These are phyloP conservation scores for Orchestia grillus DNA, from an alignment of 1,140 invertebrate species.

Conservation along the genomic window DNA sequence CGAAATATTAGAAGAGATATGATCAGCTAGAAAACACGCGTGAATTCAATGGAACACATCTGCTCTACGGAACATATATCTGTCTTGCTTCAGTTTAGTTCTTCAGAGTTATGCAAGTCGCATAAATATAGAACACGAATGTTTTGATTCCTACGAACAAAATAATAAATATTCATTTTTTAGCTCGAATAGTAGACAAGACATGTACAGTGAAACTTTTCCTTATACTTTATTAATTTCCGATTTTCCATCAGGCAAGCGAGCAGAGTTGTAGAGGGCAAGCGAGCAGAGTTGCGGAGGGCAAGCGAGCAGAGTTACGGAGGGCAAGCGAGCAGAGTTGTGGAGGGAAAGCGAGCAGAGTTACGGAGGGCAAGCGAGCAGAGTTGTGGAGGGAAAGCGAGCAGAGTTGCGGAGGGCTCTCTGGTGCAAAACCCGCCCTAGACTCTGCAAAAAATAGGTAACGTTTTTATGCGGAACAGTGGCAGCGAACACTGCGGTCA, in stretches of 20 bases:
- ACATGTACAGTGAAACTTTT: background rate
- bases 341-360: background rate
- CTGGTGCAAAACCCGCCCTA: background rate
- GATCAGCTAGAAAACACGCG: background rate
- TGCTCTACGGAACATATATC: background rate
- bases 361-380: background rate
- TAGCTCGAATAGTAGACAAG: background rate
- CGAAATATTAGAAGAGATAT: background rate
- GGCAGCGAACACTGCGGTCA: slow-evolving; percentile 18
- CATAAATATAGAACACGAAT: too few relatives aligned
- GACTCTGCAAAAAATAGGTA: background rate
- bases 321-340: background rate
- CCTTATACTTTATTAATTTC: too few relatives aligned
- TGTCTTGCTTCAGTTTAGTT: background rate
- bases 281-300: background rate
- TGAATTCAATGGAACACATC: background rate
- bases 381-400: background rate
- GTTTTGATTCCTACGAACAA: too few relatives aligned
- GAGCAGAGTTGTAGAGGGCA: background rate
- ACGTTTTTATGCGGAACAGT: background rate
- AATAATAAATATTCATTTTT: background rate
- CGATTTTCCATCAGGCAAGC: background rate
- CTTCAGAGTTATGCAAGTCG: background rate
- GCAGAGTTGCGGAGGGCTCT: background rate
- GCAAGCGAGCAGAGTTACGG: background rate